A percentile compares a stretch with the other conserved stretches of the same genome.
These are phyloP conservation scores for Melanchra persicariae DNA, from an alignment of 2,888 invertebrate species.

Conservation along the genomic window DNA sequence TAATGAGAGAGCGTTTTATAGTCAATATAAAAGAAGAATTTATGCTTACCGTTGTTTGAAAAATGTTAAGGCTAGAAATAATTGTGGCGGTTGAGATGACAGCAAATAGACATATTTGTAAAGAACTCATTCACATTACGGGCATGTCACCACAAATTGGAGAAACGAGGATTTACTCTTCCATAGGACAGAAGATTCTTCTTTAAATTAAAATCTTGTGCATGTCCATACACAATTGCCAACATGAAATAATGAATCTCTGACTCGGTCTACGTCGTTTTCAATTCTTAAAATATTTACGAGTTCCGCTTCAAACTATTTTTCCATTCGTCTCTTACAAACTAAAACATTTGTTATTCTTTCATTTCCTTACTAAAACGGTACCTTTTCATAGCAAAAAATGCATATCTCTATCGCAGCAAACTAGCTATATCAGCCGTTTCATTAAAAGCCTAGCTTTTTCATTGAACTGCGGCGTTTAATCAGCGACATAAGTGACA, in stretches of 20 bases:
- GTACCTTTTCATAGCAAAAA: constrained; percentile 9
- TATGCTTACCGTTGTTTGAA: no score
- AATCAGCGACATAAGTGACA: no score
- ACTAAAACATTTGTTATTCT: constrained; percentile 19
- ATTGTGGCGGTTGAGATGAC: background rate
- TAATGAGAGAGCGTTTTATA: background rate
- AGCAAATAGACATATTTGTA: background rate
- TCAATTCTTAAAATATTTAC: background rate
- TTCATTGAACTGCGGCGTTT: no score
- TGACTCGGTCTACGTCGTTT: background rate
- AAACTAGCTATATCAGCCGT: no score
- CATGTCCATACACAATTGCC: background rate
- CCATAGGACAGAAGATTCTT: no score
- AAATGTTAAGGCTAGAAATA: no score
- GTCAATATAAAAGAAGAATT: background rate
- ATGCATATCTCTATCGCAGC: background rate
- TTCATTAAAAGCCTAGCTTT: no score
- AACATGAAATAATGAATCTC: background rate
- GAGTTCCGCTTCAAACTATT: background rate
- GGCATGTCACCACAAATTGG: background rate
- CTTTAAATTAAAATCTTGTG: background rate
- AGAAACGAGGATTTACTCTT: background rate
- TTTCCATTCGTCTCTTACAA: background rate
- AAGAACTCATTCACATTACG: no score
- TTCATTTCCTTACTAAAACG: constrained; percentile 23